These are phyloP conservation scores for Umimayanthus chanpuru DNA, from an alignment of 92 coral and sea anemone genomes.

Conservation along the genomic window DNA sequence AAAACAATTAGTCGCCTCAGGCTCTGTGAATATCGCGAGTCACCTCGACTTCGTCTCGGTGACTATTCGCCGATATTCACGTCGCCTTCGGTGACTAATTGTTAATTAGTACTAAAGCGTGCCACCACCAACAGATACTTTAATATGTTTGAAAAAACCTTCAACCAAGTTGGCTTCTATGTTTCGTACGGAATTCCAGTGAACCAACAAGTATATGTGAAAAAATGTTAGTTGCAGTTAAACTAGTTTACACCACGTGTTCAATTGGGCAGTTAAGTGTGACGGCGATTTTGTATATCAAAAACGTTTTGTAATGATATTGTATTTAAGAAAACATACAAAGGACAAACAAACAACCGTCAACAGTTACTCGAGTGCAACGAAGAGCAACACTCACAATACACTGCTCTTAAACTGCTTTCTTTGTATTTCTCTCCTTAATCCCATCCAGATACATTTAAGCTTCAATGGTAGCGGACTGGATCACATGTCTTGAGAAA, in stretches of 20 bases:
- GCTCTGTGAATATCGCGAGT: no score
- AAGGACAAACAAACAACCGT: background rate
- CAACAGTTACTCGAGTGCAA: background rate
- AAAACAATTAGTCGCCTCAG: no score
- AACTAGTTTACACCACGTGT: background rate
- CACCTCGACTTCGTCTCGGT: no score
- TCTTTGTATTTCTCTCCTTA: background rate
- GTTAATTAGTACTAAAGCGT: no score
- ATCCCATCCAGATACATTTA: background rate
- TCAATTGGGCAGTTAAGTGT: background rate
- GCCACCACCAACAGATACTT: no score
- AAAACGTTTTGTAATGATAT: background rate
- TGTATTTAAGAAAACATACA: background rate
- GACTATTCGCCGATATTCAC: no score
- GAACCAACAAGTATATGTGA: background rate
- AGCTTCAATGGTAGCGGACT: background rate
- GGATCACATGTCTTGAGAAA: background rate
- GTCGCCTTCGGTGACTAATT: no score
- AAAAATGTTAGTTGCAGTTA: background rate
- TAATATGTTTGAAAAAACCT: no score
- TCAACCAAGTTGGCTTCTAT: no score
- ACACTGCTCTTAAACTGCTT: background rate
- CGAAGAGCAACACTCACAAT: background rate
- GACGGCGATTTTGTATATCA: no score
- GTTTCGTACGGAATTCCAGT: no score